Evolutionary conservation across 2,113 vertebrate genomes (phyloP).

Genomic region (Aegotheles bennettii): DNA sequence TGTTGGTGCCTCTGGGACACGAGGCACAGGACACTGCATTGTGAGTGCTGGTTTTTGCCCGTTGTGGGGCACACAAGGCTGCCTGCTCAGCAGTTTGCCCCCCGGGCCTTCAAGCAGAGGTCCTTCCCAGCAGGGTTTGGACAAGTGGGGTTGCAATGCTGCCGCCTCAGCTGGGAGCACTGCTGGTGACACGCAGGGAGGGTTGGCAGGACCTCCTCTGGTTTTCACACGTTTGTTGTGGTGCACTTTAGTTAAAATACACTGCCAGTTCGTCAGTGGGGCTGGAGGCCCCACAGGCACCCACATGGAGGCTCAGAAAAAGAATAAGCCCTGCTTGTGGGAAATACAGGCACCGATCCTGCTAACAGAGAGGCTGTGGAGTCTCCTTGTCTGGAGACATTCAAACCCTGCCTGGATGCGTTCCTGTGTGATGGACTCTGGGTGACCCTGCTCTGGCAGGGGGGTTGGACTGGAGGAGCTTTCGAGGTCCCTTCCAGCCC

Average conservation of each 20-base stretch:
- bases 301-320: too few species aligned
- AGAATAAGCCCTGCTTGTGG: too few species aligned
- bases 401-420: too few species aligned
- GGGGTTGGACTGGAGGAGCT: too few species aligned
- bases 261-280: rapidly evolving
- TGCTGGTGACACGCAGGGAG: rapidly evolving
- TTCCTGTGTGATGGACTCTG: too few species aligned
- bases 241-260: rapidly evolving
- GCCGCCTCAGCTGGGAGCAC: too few species aligned
- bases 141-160: rapidly evolving
- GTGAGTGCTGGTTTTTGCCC: not conserved
- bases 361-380: too few species aligned
- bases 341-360: too few species aligned
- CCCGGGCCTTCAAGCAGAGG: not conserved
- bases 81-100: not conserved
- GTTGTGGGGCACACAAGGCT: not conserved
- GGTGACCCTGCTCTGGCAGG: too few species aligned
- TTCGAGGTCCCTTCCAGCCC: too few species aligned
- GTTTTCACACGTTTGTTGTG: rapidly evolving
- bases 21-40: rapidly evolving
- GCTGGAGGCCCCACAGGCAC: rapidly evolving
- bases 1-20: rapidly evolving
- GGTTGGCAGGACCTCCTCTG: rapidly evolving
- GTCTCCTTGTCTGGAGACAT: too few species aligned
- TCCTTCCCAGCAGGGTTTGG: not conserved